These are phyloP conservation scores for Petrolisthes cinctipes DNA, from an alignment of 2,888 invertebrate species.

Conservation along the genomic window DNA sequence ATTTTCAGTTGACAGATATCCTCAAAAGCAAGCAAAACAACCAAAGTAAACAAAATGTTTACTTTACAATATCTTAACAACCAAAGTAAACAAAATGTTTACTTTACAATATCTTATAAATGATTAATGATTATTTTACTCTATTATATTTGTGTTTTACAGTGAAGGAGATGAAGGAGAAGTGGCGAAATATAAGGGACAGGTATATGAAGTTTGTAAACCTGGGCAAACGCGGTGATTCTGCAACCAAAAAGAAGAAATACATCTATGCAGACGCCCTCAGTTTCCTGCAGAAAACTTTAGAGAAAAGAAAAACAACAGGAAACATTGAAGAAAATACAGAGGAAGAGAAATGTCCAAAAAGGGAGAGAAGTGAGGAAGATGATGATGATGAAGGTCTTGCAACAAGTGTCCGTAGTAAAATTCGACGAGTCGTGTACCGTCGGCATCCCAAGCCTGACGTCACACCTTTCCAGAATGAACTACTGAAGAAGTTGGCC, in stretches of 20 bases:
- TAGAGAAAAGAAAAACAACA: constrained; percentile 16
- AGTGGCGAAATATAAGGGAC: constrained; percentile 27
- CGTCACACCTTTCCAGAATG: constrained; percentile 32
- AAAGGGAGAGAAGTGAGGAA: constrained; percentile 21
- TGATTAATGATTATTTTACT: background rate
- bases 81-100: background rate
- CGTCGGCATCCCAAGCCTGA: constrained; percentile 15
- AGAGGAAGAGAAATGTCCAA: constrained; percentile 17
- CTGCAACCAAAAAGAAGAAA: constrained; percentile 33
- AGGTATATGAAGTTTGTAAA: constrained; percentile 32
- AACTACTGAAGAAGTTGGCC: background rate
- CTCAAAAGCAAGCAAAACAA: background rate
- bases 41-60: background rate
- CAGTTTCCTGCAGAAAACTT: constrained; percentile 22
- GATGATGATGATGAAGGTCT: constrained; percentile 12
- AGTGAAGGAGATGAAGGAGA: constrained; percentile 31
- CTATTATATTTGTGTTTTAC: constrained; percentile 5
- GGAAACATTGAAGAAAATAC: constrained; percentile 22
- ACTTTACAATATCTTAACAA: background rate
- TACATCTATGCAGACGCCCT: constrained; percentile 36
- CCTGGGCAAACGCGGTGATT: constrained; percentile 29
- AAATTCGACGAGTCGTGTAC: constrained; percentile 1
- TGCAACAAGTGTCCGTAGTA: constrained; percentile 7
- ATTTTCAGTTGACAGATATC: constrained; percentile 33
- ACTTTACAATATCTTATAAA: background rate